Percentiles rank a stretch among this genome's conserved stretches.
Conservation (phyloP, 2,888 invertebrate species). For the Zhuqinia jingwanae region DNA sequence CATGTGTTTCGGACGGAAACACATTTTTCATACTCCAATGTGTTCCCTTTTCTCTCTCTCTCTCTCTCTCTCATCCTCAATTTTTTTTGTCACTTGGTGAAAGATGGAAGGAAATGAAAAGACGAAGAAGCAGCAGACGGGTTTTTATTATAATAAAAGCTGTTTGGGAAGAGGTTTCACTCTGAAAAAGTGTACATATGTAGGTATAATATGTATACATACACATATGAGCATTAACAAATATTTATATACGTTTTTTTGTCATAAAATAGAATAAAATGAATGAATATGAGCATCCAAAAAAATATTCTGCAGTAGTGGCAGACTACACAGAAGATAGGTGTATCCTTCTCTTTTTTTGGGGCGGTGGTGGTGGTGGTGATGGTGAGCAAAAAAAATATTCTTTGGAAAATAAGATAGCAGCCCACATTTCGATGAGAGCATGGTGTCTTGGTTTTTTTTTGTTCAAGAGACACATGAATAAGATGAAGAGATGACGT, state of each 20-base stretch:
- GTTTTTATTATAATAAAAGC: too few species aligned
- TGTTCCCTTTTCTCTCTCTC: constrained; percentile 41
- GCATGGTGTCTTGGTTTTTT: constrained; percentile 37
- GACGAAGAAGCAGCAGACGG: background rate
- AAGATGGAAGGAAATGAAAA: constrained; percentile 58
- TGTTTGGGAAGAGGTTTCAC: too few species aligned
- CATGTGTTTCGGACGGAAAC: constrained; percentile 66
- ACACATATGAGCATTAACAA: too few species aligned
- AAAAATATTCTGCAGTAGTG: constrained; percentile 12
- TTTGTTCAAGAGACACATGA: constrained; percentile 23
- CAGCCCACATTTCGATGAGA: constrained; percentile 54
- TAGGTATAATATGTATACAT: too few species aligned
- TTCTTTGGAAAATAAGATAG: constrained; percentile 2
- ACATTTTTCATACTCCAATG: constrained; percentile 63
- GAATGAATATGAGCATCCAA: constrained; percentile 39
- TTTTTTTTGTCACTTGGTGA: constrained; percentile 54
- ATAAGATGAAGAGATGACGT: constrained; percentile 30
- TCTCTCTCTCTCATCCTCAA: too few species aligned
- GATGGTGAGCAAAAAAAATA: constrained; percentile 18
- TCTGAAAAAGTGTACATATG: too few species aligned
- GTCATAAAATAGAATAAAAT: too few species aligned
- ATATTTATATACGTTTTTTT: too few species aligned
- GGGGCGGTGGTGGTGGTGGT: background rate
- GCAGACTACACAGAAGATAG: background rate
- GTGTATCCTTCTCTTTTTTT: background rate